Base-by-base conservation (phyloP, 2,113 vertebrate species). In the Muntiacus reevesi region DNA sequence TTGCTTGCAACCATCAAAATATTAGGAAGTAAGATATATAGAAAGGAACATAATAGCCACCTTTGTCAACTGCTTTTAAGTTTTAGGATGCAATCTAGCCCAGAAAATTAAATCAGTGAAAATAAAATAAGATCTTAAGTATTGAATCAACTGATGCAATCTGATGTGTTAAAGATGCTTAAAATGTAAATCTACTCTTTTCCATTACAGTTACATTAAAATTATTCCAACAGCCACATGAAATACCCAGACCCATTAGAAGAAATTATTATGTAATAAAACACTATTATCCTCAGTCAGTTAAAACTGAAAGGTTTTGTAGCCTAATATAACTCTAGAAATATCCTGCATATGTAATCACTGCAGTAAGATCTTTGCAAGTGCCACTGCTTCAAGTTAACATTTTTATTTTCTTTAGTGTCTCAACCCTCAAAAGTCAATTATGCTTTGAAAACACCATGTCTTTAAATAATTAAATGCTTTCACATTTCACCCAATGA, bases 391-490 rank as follows among this genome's bases (percentile, higher is more conserved):
- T 95, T 96, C 74, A 87, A 91, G 74, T 92, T 79, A 97, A 84
- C 71, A 64, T 83, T 88, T 81, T 60, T 50, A 50, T 36, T 76
- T 91, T 60, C 84, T 88, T 84, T 86, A 36, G 43, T 60, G 15
- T 93, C 93, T 96, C 40, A 55, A 92, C 54, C 23, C 54, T 97
- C 87, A 67, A 87, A 97, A 97, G 91, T 87, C 95, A 95, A 93
- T 97, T 95, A 88, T n/a, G 64, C 94, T 97, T 93, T 95, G 94
- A 94, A 96, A 98, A 93, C 54, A 95, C 33, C 52, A 91, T 55
- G 47, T 67, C 85, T 93, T 91, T 97, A 87, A 98, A 97, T 97
- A 97, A 98, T 97, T 97, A 95, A 97, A 87, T 54, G 57, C 28
- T 43, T 96, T 95, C 74, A 94, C 83, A 87, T 97, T 87, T 96